A percentile compares a stretch with the other conserved stretches of the same genome.
phyloP scores from a whole-genome alignment of 2,888 invertebrate species.

The Drosophila niveifrons region DNA sequence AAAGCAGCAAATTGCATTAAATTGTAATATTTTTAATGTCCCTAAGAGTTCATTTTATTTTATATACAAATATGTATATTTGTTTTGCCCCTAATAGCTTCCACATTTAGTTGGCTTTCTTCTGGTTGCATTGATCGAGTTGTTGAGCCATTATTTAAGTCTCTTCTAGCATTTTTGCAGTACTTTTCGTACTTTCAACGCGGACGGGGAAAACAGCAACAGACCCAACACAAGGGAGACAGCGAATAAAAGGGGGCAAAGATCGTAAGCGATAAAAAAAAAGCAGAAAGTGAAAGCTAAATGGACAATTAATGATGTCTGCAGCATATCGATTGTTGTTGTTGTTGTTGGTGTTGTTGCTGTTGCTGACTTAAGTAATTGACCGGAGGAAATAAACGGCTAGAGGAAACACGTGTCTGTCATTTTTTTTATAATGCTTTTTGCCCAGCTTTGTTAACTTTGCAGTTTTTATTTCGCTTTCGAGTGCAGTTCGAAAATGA shows the following conservation, averaged over 20 bases:
- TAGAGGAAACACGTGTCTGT: constrained; percentile 42
- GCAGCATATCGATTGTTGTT: constrained; percentile 36
- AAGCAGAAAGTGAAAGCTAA: constrained; percentile 52
- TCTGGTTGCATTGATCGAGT: constrained; percentile 28
- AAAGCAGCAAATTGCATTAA: no score
- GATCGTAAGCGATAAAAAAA: constrained; percentile 34
- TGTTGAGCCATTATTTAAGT: constrained; percentile 34
- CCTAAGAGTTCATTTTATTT: no score
- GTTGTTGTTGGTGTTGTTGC: not conserved
- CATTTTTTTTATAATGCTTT: constrained; percentile 37
- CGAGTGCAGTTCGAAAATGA: not conserved
- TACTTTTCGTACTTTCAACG: constrained; percentile 7
- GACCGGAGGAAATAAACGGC: constrained; percentile 15
- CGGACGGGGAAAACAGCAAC: not conserved
- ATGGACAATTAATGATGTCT: constrained; percentile 54
- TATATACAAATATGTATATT: no score
- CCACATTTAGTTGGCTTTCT: constrained; percentile 32
- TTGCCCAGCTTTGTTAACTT: constrained; percentile 9
- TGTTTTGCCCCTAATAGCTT: not conserved
- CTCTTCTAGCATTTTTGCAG: constrained; percentile 21
- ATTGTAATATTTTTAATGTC: no score
- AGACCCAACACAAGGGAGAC: not conserved
- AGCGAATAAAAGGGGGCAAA: constrained; percentile 10
- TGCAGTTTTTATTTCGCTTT: constrained; percentile 10
- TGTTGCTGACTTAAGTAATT: constrained; percentile 29